Evolutionary conservation across 30 jellyfish, hydroid and myxozoan species (phyloP).

Genomic region (Calvadosia cruxmelitensis): DNA sequence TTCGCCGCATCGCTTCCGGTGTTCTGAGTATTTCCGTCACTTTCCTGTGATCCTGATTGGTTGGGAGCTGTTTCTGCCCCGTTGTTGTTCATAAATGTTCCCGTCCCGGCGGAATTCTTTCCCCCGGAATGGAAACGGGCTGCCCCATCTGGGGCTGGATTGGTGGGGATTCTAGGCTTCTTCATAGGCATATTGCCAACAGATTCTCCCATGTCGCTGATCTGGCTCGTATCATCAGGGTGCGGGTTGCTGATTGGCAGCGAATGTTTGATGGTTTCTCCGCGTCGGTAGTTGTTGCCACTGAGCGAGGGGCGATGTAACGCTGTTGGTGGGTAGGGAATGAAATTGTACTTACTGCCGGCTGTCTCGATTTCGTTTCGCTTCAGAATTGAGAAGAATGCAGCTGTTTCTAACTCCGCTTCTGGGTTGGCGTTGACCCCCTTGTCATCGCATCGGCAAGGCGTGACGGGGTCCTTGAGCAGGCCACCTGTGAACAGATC

Average conservation of each 20-base stretch:
- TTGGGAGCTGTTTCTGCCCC: neutral
- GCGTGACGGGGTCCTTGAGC: slow-evolving; percentile 67
- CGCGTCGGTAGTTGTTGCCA: neutral
- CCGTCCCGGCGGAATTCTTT: neutral
- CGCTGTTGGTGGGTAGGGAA: neutral
- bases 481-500: slow-evolving; percentile 47
- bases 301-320: neutral
- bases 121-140: neutral
- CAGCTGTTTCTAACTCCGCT: slow-evolving; percentile 78
- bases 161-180: neutral
- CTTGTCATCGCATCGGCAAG: slow-evolving; percentile 80
- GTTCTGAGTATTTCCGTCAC: neutral
- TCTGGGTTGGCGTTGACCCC: slow-evolving; percentile 29
- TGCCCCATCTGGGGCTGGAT: neutral
- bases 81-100: neutral
- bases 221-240: slow-evolving; percentile 4
- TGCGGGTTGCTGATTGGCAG: slow-evolving; percentile 9
- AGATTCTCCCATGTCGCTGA: neutral
- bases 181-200: neutral
- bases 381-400: slow-evolving; percentile 31
- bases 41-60: neutral
- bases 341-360: neutral
- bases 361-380: neutral
- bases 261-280: neutral
- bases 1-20: neutral